A percentile compares a stretch with the other conserved stretches of the same genome.
These are phyloP conservation scores for Triops cancriformis DNA, from an alignment of 1,140 invertebrate species.

Conservation along the genomic window DNA sequence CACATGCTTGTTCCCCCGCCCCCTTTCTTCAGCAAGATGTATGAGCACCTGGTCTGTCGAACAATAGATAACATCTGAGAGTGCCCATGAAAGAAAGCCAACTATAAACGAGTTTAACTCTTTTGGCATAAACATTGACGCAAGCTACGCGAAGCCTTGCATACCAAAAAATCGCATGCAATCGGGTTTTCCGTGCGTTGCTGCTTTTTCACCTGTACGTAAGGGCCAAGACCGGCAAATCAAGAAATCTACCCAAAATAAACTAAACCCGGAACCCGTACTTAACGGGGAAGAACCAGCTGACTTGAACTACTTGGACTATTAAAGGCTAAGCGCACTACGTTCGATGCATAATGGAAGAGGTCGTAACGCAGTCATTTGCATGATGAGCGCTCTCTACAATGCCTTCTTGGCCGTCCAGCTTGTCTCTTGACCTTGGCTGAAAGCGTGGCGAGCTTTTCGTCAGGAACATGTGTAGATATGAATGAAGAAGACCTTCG, in stretches of 20 bases:
- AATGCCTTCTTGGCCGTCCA: background rate
- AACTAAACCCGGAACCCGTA: background rate
- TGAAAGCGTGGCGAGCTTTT: background rate
- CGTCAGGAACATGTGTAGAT: background rate
- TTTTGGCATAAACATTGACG: too few species aligned
- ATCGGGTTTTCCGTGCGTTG: too few species aligned
- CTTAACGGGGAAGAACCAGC: background rate
- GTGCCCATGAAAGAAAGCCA: too few species aligned
- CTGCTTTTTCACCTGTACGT: too few species aligned
- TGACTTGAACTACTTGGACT: background rate
- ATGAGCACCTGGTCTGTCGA: too few species aligned
- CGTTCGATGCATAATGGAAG: slow-evolving; percentile 4
- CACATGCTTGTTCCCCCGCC: too few species aligned
- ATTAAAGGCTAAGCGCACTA: background rate
- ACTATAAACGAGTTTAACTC: too few species aligned
- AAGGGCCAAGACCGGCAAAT: background rate
- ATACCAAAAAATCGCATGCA: too few species aligned
- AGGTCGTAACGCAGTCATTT: background rate
- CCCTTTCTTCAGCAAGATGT: too few species aligned
- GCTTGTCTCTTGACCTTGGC: background rate
- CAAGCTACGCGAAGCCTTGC: too few species aligned
- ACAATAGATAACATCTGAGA: too few species aligned
- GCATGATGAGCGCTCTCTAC: background rate
- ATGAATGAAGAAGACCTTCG: background rate
- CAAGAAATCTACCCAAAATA: background rate